Conservation (phyloP, 2,888 invertebrate genomes). For the Dynastes hyllus region DNA sequence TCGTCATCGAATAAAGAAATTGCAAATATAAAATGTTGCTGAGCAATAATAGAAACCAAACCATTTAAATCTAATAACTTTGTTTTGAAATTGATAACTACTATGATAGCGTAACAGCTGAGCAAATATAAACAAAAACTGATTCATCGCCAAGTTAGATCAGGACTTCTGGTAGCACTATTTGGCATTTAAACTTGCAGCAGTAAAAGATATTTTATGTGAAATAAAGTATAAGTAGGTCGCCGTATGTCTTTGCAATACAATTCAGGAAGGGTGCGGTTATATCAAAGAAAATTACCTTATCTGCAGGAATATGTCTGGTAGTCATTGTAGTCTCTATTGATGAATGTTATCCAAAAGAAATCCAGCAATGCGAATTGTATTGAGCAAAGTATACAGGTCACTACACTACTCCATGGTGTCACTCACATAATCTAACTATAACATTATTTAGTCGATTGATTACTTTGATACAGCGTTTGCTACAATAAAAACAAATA, state of each 20-base stretch:
- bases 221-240: constrained; percentile 62
- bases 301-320: constrained; percentile 88
- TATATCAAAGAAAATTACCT: constrained; percentile 76
- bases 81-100: constrained; percentile 22
- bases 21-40: neutral
- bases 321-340: constrained; percentile 80
- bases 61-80: too few species aligned
- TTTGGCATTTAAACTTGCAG: constrained; percentile 37
- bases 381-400: constrained; percentile 62
- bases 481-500: constrained; percentile 52
- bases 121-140: constrained; percentile 35
- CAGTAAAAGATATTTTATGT: constrained; percentile 32
- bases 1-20: constrained; percentile 9
- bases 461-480: constrained; percentile 15
- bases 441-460: constrained; percentile 38
- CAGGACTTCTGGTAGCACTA: neutral
- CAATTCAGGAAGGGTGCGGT: constrained; percentile 69
- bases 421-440: constrained; percentile 55
- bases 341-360: constrained; percentile 53
- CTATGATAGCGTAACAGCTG: constrained; percentile 17
- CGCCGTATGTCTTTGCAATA: constrained; percentile 64
- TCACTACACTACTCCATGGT: constrained; percentile 66
- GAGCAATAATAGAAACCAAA: constrained; percentile 2
- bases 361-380: constrained; percentile 54
- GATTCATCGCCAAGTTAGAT: constrained; percentile 18